Evolutionary conservation across 2,797 vertebrate genomes (phyloP), one percentile per base, ranked within the genome.

Genomic region (Megaceryle alcyon): DNA sequence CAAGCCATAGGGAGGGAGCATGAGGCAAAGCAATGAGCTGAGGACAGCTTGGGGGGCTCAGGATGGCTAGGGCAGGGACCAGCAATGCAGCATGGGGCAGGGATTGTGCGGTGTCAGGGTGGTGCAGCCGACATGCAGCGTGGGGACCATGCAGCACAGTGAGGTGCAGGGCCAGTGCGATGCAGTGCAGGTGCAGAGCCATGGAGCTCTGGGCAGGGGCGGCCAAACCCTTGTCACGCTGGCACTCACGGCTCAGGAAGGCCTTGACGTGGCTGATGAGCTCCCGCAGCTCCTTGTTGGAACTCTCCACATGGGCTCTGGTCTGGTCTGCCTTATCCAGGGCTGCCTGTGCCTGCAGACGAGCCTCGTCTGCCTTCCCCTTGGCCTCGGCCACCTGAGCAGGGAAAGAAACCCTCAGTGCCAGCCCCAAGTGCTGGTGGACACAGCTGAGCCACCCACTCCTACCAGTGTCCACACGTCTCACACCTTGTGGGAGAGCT

Each of bases 181-280:
- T 44, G 61, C 60, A 54, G 17, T 49, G 66, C 65, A 54, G 82
- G 48, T 37, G 25, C 43, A 59, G 72, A 78, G 39, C 48, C 77
- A 51, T 2, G 10, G 39, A 59, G 61, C 1, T 9, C 65, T 3
- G 1, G 56, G 60, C 64, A 77, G 51, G 25, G 49, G 37, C 13
- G 3, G 61, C 48, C 60, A 68, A 70, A 28, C 56, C 41, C 71
- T 60, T 1, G 0, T 61, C 91, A 80, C 3, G 7, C 66, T 0
- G 3, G 61, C 70, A 98, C 99, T 99, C 97, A 99, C 99, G 99
- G 90, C 98, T 99, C 94, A 99, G 98, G 97, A 99, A 99, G 93
- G 98, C 98, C 64, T 99, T 98, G 97, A 99, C 98, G 72, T 98
- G 98, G 96, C 98, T 99, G 98, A 99, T 99, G 75, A 99, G 99